phyloP scores from a whole-genome alignment of 2,888 invertebrate genomes.

The Agrypnus murinus region DNA sequence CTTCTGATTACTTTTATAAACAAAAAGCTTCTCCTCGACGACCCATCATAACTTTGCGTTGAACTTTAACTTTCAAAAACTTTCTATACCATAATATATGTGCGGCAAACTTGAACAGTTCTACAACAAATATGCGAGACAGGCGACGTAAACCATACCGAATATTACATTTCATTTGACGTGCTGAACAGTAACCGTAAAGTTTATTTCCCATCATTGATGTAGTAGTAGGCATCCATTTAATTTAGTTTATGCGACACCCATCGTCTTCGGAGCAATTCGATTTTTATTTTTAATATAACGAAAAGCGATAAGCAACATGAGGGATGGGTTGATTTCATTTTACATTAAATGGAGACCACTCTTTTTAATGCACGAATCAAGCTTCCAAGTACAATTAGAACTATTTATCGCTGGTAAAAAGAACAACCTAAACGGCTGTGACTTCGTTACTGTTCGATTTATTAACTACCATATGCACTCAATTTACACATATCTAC shows the following conservation, averaged over 20 bases:
- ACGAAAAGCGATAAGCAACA: no score
- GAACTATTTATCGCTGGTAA: no score
- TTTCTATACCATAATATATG: slow-evolving; percentile 5
- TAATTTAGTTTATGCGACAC: background rate
- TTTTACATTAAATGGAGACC: no score
- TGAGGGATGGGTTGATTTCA: no score
- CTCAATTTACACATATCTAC: no score
- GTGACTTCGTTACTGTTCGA: no score
- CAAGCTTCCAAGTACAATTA: no score
- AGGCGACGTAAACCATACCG: slow-evolving; percentile 14
- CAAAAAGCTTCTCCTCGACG: background rate
- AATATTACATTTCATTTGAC: slow-evolving; percentile 23
- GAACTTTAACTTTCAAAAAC: slow-evolving; percentile 3
- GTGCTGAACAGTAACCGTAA: background rate
- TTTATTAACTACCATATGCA: no score
- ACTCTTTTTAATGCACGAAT: no score
- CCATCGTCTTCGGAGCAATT: background rate
- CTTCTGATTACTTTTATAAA: background rate
- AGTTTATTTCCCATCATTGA: slow-evolving; percentile 17
- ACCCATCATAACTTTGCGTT: background rate
- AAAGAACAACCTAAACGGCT: no score
- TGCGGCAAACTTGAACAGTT: slow-evolving; percentile 8
- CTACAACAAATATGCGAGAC: slow-evolving; percentile 16
- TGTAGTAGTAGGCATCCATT: background rate
- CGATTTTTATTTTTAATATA: background rate